A percentile compares a stretch with the other conserved stretches of the same genome.
Evolutionary conservation across 2,113 vertebrate species (phyloP).

Genomic region (Cricetomys ansorgei): DNA sequence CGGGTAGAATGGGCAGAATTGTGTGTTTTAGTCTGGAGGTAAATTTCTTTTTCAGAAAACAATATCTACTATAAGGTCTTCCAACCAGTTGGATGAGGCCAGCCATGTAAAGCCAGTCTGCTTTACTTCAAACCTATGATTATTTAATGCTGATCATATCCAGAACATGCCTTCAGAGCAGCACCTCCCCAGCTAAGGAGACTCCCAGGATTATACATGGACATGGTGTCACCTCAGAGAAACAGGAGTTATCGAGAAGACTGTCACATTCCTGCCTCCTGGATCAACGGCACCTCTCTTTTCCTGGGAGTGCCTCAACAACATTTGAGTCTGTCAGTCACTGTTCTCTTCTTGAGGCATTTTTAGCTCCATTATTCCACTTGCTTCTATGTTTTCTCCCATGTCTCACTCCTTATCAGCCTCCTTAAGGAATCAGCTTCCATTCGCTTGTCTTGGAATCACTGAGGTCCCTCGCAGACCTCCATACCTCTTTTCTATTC

Average conservation of each 20-base stretch:
- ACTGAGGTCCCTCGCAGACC: not conserved
- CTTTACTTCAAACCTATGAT: not conserved
- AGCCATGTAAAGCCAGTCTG: not conserved
- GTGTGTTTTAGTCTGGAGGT: not conserved
- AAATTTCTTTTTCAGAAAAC: not conserved
- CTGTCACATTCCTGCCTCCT: not conserved
- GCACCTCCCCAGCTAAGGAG: not conserved
- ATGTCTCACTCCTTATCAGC: not conserved
- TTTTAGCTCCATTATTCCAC: not conserved
- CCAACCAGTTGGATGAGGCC: not conserved
- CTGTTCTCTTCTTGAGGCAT: not conserved
- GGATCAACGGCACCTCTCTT: not conserved
- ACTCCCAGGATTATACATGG: not conserved
- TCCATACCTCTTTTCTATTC: not conserved
- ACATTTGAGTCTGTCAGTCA: not conserved
- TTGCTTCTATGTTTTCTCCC: not conserved
- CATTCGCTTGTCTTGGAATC: not conserved
- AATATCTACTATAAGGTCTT: not conserved
- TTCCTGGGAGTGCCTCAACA: not conserved
- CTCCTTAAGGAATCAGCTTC: not conserved
- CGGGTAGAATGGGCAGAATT: not conserved
- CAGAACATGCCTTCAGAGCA: not conserved
- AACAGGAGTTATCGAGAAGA: not conserved
- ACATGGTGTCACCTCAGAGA: not conserved
- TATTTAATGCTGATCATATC: not conserved